phyloP scores from a whole-genome alignment of 2,113 vertebrate genomes.

The Ceuthmochares aereus region DNA sequence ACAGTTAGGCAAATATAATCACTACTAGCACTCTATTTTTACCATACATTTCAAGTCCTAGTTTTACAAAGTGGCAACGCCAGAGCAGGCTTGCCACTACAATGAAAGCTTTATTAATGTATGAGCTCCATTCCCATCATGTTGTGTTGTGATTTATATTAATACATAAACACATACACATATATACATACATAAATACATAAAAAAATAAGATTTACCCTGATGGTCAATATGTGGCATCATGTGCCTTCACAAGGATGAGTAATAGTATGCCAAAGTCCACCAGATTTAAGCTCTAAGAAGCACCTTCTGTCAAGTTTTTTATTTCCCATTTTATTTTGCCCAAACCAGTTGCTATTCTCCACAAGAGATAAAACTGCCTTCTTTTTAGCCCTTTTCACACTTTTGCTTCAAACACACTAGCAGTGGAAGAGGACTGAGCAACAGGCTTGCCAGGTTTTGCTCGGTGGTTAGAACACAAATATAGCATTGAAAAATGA shows the following conservation, averaged over 20 bases:
- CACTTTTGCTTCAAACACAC: neutral
- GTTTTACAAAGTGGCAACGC: neutral
- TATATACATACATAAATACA: neutral
- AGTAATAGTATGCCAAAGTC: neutral
- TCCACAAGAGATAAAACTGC: neutral
- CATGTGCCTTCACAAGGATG: neutral
- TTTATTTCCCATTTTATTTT: neutral
- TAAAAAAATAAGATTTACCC: neutral
- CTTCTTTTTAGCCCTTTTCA: neutral
- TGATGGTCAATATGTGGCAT: neutral
- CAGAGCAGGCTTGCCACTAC: neutral
- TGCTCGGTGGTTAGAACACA: neutral
- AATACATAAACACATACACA: too few species aligned
- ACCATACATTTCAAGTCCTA: neutral
- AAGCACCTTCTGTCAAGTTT: neutral
- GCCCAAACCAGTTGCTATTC: neutral
- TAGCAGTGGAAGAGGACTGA: neutral
- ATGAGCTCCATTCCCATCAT: neutral
- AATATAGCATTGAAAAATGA: neutral
- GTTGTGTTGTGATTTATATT: neutral
- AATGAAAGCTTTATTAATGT: neutral
- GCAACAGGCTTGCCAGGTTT: neutral
- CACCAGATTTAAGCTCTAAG: neutral
- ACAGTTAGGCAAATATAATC: neutral
- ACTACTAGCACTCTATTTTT: neutral